Base-by-base conservation (phyloP, 2,113 vertebrate genomes). In the Numenius arquata region DNA sequence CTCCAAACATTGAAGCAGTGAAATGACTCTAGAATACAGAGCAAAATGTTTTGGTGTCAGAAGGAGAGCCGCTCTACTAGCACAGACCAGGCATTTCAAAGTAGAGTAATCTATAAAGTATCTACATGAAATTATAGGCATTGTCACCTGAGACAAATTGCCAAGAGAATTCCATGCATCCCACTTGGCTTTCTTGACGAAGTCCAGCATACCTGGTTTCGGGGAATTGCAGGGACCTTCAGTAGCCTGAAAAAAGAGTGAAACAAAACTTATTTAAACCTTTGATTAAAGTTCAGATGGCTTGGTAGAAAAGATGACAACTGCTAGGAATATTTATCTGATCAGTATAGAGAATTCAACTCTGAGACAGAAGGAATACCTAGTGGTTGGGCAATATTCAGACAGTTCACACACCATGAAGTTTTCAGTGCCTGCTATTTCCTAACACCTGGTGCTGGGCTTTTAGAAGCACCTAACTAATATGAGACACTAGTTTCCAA, bases 141-240 rank as follows among this genome's bases (percentile, higher is more conserved):
- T 55, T 36, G 16, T 97, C 93, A 99, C 99, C 99, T 99, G 98
- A 58, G 99, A 93, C 53, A 98, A 97, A 75, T 41, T 97, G 52
- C 99, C 99, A 89, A 99, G 98, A 81, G 98, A 98, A 53, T 97
- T 99, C 99, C 99, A 99, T 0, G 99, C 98, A 15, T 99, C 99
- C 99, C 99, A 99, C 66, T 99, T 99, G 47, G 97, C 99, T 90
- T 99, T 99, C 95, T 98, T 99, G 70, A 99, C 95, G 8, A 99
- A 99, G 97, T 99, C 99, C 90, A 99, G 93, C 98, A 99, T 98
- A 27, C 98, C 96, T 6, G 99, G 99, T 96, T 99, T 99, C 43
- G 99, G 98, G 29, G 97, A 90, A 94, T 94, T 99, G 91, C 99
- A 99, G 65, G 98, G 97, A 38, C 99, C 99, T 86, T 99, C 98